Conservation (phyloP, 2,888 invertebrate species). For the Teinopalpus imperialis region DNA sequence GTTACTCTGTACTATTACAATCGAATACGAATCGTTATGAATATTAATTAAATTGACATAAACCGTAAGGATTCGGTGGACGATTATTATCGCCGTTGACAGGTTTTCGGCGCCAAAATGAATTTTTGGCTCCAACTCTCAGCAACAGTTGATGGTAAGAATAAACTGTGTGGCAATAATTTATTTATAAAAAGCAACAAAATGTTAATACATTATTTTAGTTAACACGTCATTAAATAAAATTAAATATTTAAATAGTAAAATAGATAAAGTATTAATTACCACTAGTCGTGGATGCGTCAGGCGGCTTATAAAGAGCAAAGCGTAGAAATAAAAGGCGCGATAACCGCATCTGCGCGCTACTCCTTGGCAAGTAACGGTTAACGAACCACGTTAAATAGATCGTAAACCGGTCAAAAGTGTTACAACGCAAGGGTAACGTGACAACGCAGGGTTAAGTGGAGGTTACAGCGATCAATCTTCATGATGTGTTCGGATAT, state of each 20-base stretch:
- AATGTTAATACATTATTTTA: too few species aligned
- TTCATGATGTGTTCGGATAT: conserved; percentile 26
- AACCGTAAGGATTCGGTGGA: too few species aligned
- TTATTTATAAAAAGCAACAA: too few species aligned
- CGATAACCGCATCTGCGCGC: conserved; percentile 70
- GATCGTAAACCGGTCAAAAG: conserved; percentile 59
- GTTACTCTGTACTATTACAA: too few species aligned
- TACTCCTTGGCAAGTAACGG: conserved; percentile 53
- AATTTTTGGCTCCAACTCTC: too few species aligned
- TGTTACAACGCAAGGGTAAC: conserved; percentile 54
- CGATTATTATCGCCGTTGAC: too few species aligned
- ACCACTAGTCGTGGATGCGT: conserved; percentile 47
- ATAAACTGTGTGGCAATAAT: too few species aligned
- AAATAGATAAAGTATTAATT: not conserved
- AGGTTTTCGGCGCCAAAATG: too few species aligned
- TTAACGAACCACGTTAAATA: conserved; percentile 66
- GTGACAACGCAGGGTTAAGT: conserved; percentile 43
- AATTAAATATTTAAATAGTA: not conserved
- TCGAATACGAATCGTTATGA: not conserved
- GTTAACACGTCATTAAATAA: too few species aligned
- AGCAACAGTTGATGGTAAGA: too few species aligned
- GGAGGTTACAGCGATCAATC: conserved; percentile 47
- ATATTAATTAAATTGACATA: too few species aligned
- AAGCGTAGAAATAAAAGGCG: conserved; percentile 69
- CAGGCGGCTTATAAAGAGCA: conserved; percentile 74